Base-by-base conservation (phyloP, 2,113 vertebrate genomes). In the Menura novaehollandiae region DNA sequence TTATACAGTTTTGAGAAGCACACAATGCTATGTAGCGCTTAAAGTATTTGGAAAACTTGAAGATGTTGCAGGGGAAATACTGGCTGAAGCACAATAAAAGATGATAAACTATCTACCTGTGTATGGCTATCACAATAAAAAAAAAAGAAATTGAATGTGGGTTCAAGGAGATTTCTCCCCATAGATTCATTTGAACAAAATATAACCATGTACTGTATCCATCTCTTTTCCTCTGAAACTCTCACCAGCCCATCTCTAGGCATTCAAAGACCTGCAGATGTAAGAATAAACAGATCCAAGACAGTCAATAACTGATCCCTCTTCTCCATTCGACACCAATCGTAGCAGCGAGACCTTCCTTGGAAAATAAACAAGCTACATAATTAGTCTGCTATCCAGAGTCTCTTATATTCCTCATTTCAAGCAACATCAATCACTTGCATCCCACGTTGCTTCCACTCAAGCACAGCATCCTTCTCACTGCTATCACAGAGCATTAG, bases 331-430 rank as follows among this genome's bases (percentile, higher is more conserved):
- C 0, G 0, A 92, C 75, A 80, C 21, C 85, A 81, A 10, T 33
- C 1, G 2, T 77, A 74, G 62, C 55, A 92, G 77, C 62, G 59
- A 93, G 60, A 67, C 13, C 33, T 83, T 66, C 3, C 1, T 46
- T 86, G 68, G 86, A 92, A 95, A 90, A 91, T 74, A 94, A 93
- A 89, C 76, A 87, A 92, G 76, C 47, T 43, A 72, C 76, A 52
- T 71, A 84, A 94, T 88, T 91, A 81, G 64, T 78, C 56, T 91
- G 49, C 64, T 86, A 63, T 55, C 60, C 2, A 0, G 47, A 63
- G 24, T 87, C 47, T 94, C 68, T 86, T 79, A 37, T 41, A 80
- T 33, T 88, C 72, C 51, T 86, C 27, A 59, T 93, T 91, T 94
- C 64, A 85, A 92, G 76, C 11, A 93, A 51, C 49, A 75, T 83